Conservation (phyloP, 2,888 invertebrate genomes). For the Sarcophaga carnaria region DNA sequence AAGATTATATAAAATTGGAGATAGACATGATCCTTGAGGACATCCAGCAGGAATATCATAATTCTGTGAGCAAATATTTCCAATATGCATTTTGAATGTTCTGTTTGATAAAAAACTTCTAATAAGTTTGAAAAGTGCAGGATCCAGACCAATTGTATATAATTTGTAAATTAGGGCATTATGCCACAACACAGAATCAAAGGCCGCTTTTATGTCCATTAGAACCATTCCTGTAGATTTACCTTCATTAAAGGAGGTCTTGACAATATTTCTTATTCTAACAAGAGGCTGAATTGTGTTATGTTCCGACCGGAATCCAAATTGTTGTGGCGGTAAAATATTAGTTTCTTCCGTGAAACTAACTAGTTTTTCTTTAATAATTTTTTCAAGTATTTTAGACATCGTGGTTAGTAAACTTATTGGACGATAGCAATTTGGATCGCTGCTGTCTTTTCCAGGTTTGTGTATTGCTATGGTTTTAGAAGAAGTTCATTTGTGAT, state of each 20-base stretch:
- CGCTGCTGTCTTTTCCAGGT: conserved; percentile 10
- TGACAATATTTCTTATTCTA: too few species aligned
- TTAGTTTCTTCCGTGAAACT: conserved; percentile 6
- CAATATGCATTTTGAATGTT: not conserved
- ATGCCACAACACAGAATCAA: too few species aligned
- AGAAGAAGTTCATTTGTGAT: not conserved
- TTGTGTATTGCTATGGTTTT: conserved; percentile 10
- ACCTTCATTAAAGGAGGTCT: too few species aligned
- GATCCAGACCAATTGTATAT: not conserved
- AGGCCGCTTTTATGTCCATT: too few species aligned
- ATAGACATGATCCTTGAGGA: conserved; percentile 12
- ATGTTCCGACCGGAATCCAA: conserved; percentile 37
- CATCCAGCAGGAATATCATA: not conserved
- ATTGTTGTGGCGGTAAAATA: conserved; percentile 45
- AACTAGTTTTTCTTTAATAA: not conserved
- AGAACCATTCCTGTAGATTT: too few species aligned
- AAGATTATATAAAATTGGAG: conserved; percentile 1
- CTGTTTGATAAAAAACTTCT: not conserved
- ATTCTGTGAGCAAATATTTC: not conserved
- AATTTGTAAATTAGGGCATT: conserved; percentile 8
- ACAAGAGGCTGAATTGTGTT: too few species aligned
- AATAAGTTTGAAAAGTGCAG: not conserved
- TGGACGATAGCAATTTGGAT: conserved; percentile 2
- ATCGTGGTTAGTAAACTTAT: not conserved
- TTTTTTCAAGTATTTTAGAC: not conserved